Conservation (phyloP, 2,888 invertebrate species). For the Periphyllus acericola region DNA sequence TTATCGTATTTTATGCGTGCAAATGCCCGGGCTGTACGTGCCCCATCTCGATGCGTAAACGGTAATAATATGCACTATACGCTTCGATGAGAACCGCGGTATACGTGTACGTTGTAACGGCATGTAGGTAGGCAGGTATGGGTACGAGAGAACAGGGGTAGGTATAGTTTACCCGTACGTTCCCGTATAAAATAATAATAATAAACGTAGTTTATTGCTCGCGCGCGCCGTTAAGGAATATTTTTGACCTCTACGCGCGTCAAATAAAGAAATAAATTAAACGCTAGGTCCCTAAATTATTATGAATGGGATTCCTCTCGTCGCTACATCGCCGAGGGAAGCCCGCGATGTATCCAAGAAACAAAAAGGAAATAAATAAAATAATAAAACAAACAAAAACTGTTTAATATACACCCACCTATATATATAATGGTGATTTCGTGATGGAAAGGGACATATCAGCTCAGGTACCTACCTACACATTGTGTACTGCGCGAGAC, state of each 20-base stretch:
- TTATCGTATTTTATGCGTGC: neutral
- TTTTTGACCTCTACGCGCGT: neutral
- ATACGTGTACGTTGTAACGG: neutral
- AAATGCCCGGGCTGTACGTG: neutral
- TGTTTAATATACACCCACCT: no score
- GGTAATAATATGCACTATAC: no score
- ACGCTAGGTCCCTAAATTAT: neutral
- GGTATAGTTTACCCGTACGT: no score
- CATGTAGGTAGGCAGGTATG: no score
- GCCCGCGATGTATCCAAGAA: neutral
- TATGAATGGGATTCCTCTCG: slow-evolving; percentile 38
- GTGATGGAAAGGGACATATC: neutral
- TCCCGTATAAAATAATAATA: neutral
- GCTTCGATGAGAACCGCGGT: no score
- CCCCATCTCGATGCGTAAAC: neutral
- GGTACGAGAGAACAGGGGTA: no score
- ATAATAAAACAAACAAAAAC: slow-evolving; percentile 16
- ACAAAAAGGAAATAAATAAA: slow-evolving; percentile 45
- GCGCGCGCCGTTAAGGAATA: neutral
- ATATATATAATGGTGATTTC: neutral
- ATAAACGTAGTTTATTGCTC: neutral
- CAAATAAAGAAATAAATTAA: slow-evolving; percentile 53
- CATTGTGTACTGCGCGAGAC: neutral
- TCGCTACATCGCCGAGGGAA: neutral
- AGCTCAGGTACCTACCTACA: neutral